Conservation (phyloP, 2,797 vertebrate species). For the Sebastes paucispinis region DNA sequence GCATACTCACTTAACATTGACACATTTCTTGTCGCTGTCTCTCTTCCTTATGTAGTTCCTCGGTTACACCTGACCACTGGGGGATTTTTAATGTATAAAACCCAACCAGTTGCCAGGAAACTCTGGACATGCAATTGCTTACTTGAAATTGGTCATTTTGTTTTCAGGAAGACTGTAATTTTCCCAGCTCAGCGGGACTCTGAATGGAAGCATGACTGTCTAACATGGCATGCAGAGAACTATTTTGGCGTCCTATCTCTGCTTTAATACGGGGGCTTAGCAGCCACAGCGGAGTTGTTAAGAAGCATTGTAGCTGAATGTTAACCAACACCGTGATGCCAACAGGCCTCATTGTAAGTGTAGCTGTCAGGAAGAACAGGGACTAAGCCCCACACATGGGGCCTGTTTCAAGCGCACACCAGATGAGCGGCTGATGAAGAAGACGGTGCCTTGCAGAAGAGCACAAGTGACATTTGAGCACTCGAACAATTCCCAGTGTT, state of each 20-base stretch:
- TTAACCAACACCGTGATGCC: slow-evolving; percentile 56
- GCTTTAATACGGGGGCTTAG: slow-evolving; percentile 64
- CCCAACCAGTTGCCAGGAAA: slow-evolving; percentile 19
- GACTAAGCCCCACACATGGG: slow-evolving; percentile 41
- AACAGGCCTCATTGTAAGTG: slow-evolving; percentile 49
- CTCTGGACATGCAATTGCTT: slow-evolving; percentile 19
- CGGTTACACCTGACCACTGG: slow-evolving; percentile 7
- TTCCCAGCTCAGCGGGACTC: slow-evolving; percentile 28
- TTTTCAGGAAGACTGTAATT: slow-evolving; percentile 34
- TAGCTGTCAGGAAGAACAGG: slow-evolving; percentile 54
- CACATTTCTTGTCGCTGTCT: slow-evolving; percentile 43
- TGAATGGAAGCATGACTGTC: slow-evolving; percentile 38
- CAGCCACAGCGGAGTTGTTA: slow-evolving; percentile 61
- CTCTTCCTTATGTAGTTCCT: slow-evolving; percentile 17
- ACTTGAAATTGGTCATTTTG: slow-evolving; percentile 16
- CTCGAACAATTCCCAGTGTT: slow-evolving; percentile 30
- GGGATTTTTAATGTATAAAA: slow-evolving; percentile 15
- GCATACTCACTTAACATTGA: slow-evolving; percentile 42
- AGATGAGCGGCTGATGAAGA: slow-evolving; percentile 51
- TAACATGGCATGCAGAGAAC: slow-evolving; percentile 46
- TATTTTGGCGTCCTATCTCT: slow-evolving; percentile 44
- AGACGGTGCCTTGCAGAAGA: slow-evolving; percentile 10
- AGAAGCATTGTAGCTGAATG: slow-evolving; percentile 59
- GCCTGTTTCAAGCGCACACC: slow-evolving; percentile 28
- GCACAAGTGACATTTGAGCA: slow-evolving; percentile 23